These are phyloP conservation scores for Ianthella basta DNA, from an alignment of 37 sponge, comb jelly and placozoan species.

Conservation along the genomic window DNA sequence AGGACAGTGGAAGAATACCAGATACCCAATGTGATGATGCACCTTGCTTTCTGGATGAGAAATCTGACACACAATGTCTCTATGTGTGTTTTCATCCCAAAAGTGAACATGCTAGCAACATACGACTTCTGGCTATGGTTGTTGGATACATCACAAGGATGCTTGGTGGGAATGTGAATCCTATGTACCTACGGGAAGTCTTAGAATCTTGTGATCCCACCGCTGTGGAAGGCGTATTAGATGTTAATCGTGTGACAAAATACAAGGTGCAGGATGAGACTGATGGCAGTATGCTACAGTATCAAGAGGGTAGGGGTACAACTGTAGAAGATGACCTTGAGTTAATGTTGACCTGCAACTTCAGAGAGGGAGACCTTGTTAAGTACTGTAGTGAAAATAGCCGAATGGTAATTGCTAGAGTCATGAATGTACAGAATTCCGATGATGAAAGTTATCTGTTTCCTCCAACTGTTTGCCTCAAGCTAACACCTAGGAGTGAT, in stretches of 20 bases:
- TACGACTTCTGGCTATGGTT: not conserved
- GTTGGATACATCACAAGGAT: not conserved
- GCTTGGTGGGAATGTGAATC: not conserved
- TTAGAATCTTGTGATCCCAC: not conserved
- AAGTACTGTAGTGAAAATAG: conserved; percentile 10
- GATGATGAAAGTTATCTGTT: not conserved
- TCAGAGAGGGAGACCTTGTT: conserved; percentile 21
- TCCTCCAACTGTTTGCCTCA: not conserved
- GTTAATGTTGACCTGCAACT: conserved; percentile 6
- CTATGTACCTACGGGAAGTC: not conserved
- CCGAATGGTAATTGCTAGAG: conserved; percentile 9
- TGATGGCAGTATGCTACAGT: not conserved
- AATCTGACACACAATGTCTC: not conserved
- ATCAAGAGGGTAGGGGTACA: not conserved
- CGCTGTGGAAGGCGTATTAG: not conserved
- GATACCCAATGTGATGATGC: not conserved
- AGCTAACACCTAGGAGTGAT: not conserved
- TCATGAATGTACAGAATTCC: not conserved
- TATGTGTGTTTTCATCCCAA: conserved; percentile 19
- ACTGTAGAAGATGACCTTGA: conserved; percentile 3
- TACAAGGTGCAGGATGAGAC: not conserved
- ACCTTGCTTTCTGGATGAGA: conserved; percentile 26
- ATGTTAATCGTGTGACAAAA: not conserved
- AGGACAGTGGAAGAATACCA: not conserved
- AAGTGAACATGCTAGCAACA: not conserved